Evolutionary conservation across 1,140 invertebrate species (phyloP).

Genomic region (Linepithema humile): DNA sequence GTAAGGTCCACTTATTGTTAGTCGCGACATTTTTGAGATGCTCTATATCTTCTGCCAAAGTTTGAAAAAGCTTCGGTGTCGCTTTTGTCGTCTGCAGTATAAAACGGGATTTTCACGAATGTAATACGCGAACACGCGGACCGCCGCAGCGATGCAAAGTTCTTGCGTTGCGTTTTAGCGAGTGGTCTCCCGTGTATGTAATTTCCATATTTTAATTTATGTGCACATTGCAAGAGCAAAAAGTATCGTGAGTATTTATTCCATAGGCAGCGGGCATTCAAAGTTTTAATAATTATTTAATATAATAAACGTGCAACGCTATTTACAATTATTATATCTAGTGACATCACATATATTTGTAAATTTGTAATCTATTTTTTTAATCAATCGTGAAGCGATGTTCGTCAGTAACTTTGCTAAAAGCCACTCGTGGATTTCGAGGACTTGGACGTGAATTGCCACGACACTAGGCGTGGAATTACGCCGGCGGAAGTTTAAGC

Average conservation of each 20-base stretch:
- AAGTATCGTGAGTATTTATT: not conserved
- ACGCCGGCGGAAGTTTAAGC: not conserved
- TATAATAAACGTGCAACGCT: too few species aligned
- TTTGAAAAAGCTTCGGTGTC: not conserved
- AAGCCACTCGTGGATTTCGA: not conserved
- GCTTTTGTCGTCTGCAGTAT: not conserved
- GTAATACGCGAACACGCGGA: not conserved
- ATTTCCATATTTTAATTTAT: constrained; percentile 4
- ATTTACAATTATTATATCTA: too few species aligned
- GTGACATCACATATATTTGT: too few species aligned
- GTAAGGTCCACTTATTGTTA: not conserved
- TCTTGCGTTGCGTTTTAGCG: not conserved
- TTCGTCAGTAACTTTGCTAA: not conserved
- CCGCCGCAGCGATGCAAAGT: not conserved
- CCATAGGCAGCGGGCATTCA: not conserved
- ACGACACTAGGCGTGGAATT: not conserved
- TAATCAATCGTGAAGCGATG: not conserved
- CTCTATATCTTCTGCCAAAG: not conserved
- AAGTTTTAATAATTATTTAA: not conserved
- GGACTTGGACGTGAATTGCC: not conserved
- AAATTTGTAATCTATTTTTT: too few species aligned
- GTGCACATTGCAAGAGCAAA: not conserved
- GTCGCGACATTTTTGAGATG: not conserved
- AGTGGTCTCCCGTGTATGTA: not conserved
- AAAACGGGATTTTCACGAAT: not conserved